These are phyloP conservation scores for Tiliqua scincoides DNA, from an alignment of 2,113 vertebrate species.

Conservation along the genomic window DNA sequence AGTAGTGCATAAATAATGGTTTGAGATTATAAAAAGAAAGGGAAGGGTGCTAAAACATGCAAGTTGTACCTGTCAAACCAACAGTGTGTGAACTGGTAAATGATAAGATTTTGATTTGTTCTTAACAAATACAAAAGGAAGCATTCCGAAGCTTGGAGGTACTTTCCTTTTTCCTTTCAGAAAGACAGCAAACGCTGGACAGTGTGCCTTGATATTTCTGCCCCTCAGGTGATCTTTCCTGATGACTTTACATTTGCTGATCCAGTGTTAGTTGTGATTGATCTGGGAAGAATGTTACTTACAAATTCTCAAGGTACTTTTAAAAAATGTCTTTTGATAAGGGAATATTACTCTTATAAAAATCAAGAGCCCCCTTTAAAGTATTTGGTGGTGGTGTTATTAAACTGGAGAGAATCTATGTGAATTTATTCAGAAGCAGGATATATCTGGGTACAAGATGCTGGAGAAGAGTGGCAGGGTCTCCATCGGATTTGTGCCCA, in stretches of 20 bases:
- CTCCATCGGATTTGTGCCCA: too few species aligned
- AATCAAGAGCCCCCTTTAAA: background rate
- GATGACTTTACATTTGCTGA: slow-evolving; percentile 94
- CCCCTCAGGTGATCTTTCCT: slow-evolving; percentile 97
- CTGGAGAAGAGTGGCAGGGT: background rate
- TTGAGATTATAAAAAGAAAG: background rate
- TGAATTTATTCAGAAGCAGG: background rate
- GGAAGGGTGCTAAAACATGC: background rate
- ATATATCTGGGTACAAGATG: background rate
- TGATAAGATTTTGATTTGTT: background rate
- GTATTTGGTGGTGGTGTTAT: background rate
- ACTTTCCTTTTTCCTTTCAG: slow-evolving; percentile 59
- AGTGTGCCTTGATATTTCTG: slow-evolving; percentile 93
- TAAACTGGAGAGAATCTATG: background rate
- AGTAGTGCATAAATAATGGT: background rate
- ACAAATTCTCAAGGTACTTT: slow-evolving; percentile 92
- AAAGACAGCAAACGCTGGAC: slow-evolving; percentile 96
- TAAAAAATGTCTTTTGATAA: background rate
- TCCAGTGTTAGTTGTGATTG: slow-evolving; percentile 92
- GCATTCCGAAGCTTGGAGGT: background rate
- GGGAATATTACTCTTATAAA: too few species aligned
- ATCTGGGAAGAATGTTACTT: slow-evolving; percentile 94
- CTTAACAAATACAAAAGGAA: background rate
- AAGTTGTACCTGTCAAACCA: background rate
- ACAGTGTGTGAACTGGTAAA: background rate